Base-by-base conservation (phyloP, 1,140 invertebrate species). In the Uloborus diversus region DNA sequence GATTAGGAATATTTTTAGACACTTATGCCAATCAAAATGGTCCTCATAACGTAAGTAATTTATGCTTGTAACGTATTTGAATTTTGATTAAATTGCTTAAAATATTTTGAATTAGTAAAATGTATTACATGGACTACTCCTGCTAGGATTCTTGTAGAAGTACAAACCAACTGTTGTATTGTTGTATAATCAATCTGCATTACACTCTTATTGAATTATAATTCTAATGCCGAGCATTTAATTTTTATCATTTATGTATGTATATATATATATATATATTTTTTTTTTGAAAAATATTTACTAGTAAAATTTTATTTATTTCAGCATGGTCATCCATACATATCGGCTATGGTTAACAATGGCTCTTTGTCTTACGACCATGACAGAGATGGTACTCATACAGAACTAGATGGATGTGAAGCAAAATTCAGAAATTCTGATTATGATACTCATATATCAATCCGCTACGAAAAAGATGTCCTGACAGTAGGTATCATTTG, bases 11-110 rank as follows among this genome's bases (percentile, higher is more conserved):
- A 33, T 96, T 99, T 86, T 86, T 99, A 66, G 98, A 99, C 86
- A 99, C 98, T 0, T 99, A 99, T 86, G 98, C 95, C 85, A 99
- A 99, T 87, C 97, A 99, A 84, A 99, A 99, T 90, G 97, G 96
- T n/a, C 93, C 94, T 59, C 96, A 99, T 85, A 96, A 95, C 90
- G 95, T 97, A 91, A 89, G 90, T 84, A 49, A n/a, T 3, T 13
- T 32, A 17, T 56, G n/a, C n/a, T n/a, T n/a, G n/a, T n/a, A n/a
- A n/a, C n/a, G n/a, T n/a, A n/a, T n/a, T n/a, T n/a, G n/a, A n/a
- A n/a, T n/a, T n/a, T n/a, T n/a, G n/a, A n/a, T n/a, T n/a, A n/a
- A n/a, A n/a, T n/a, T n/a, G n/a, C n/a, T n/a, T n/a, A n/a, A n/a
- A n/a, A n/a, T n/a, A n/a, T n/a, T n/a, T n/a, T n/a, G n/a, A n/a